Evolutionary conservation across 2,797 vertebrate species (phyloP), one percentile per base, ranked within the genome.

Genomic region (Hephaestus fuliginosus): DNA sequence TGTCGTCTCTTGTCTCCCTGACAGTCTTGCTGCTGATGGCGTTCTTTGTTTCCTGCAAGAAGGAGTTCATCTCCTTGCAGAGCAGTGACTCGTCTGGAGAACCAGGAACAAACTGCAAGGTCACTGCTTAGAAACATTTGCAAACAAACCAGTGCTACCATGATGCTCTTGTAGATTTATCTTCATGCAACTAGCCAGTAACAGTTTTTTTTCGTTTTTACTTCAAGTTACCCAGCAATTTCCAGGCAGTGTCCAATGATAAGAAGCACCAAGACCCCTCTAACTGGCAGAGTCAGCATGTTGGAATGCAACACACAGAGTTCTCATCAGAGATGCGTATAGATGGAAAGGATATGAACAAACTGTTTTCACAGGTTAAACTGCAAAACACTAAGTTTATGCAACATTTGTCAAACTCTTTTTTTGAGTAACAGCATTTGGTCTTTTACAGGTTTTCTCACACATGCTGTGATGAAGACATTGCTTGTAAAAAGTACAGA

Each of bases 51-150:
- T 78, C 85, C 0, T 81, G 85, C 74, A 87, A 84, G 75, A 49
- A 63, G 36, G 9, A 86, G 43, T 92, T 90, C 20, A 1, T 9
- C 3, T 0, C 28, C 52, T 12, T 89, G 7, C 36, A 68, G 11
- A 0, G 13, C 1, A 30, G 15, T 0, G 14, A 63, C 7, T 30
- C 7, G 13, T 17, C 56, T 12, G 78, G 13, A 70, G 66, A 82
- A 56, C 89, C 70, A 75, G 93, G 92, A 70, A 86, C 51, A 48
- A 91, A 93, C 67, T 93, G 90, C 83, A 2, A 85, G 91, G 93
- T 93, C 28, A 46, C 9, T 13, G 0, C 36, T 65, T 8, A 49
- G 3, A 65, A 72, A 65, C 18, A 22, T 48, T 56, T 43, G 8
- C 13, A 69, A 3, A 49, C 20, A 55, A 33, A 69, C 1, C 3